Evolutionary conservation across 2,888 invertebrate species (phyloP).

Genomic region (Cinara cedri): DNA sequence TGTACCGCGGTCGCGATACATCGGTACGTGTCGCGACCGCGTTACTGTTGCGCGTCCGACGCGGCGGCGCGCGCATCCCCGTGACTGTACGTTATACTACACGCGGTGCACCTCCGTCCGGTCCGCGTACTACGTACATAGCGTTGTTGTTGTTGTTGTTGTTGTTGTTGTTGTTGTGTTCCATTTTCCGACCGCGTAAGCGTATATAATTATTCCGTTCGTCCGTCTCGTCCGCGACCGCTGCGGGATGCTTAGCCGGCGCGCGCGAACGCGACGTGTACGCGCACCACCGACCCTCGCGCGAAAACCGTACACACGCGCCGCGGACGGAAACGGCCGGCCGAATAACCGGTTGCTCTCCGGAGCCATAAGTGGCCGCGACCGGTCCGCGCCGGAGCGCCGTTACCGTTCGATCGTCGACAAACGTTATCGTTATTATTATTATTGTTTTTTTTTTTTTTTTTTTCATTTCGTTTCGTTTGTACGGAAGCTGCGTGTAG

Average conservation of each 20-base stretch:
- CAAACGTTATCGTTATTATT: too few species aligned
- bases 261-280: neutral
- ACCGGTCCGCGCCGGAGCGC: constrained; percentile 6
- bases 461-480: too few species aligned
- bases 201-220: constrained; percentile 8
- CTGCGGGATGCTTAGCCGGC: too few species aligned
- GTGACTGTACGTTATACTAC: neutral
- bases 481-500: too few species aligned
- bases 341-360: constrained; percentile 18
- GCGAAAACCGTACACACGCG: constrained; percentile 1
- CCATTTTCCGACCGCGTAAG: neutral
- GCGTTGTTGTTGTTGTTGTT: too few species aligned
- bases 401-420: constrained; percentile 9
- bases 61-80: neutral
- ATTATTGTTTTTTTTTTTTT: neutral
- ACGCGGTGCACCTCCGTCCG: neutral
- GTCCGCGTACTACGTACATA: too few species aligned
- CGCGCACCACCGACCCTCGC: neutral
- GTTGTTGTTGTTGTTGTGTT: neutral
- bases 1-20: too few species aligned
- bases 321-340: neutral
- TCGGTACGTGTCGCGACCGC: too few species aligned
- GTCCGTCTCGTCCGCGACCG: neutral
- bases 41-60: neutral
- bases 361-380: neutral